phyloP scores from a whole-genome alignment of 1,140 invertebrate genomes.

The Lepidostoma basale region DNA sequence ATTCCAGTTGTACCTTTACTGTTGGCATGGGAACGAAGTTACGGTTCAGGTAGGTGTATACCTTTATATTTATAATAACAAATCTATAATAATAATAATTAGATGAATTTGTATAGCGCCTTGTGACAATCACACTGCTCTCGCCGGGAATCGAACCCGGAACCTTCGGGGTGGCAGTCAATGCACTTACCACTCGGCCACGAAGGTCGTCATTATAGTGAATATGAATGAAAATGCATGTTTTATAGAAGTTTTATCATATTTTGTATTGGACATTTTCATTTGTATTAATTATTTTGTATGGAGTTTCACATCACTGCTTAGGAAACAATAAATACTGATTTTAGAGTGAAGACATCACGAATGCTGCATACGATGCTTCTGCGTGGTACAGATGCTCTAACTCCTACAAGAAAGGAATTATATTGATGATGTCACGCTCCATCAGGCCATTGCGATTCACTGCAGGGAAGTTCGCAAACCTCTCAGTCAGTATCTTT shows the following conservation, averaged over 20 bases:
- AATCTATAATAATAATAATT: too few species aligned
- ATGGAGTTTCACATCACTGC: too few species aligned
- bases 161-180: too few species aligned
- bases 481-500: conserved; percentile 58
- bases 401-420: conserved; percentile 49
- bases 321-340: background rate
- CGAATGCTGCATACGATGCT: conserved; percentile 53
- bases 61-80: background rate
- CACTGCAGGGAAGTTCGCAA: conserved; percentile 58
- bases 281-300: too few species aligned
- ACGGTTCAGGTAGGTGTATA: conserved; percentile 52
- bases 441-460: conserved; percentile 54
- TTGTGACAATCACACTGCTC: too few species aligned
- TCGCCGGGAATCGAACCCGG: too few species aligned
- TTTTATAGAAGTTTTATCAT: too few species aligned
- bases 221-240: too few species aligned
- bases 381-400: conserved; percentile 57
- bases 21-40: conserved; percentile 62
- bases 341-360: conserved; percentile 52
- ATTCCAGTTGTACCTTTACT: conserved; percentile 63
- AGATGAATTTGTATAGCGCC: too few species aligned
- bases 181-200: too few species aligned
- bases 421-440: conserved; percentile 57
- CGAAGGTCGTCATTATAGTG: too few species aligned
- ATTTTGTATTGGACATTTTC: too few species aligned